These are phyloP conservation scores for Idris sp. DNA, from an alignment of 1,140 invertebrate genomes.

Conservation along the genomic window DNA sequence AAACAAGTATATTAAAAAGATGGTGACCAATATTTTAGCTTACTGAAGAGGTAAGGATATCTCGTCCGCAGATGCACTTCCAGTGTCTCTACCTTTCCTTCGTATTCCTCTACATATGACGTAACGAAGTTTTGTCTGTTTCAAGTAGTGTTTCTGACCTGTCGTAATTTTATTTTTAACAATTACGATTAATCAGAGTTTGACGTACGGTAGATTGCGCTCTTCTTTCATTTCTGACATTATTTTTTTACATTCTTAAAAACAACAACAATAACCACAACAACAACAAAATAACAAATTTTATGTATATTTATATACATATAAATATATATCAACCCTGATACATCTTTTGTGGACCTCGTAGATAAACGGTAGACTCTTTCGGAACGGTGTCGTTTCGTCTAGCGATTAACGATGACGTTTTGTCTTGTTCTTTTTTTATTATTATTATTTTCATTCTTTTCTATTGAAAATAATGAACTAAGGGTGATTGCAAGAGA, in stretches of 20 bases:
- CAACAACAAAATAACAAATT: background rate
- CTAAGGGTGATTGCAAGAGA: slow-evolving; percentile 48
- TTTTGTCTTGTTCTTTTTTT: slow-evolving; percentile 36
- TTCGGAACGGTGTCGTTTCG: slow-evolving; percentile 25
- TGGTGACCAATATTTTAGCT: slow-evolving; percentile 78
- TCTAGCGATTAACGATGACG: background rate
- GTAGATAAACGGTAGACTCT: slow-evolving; percentile 62
- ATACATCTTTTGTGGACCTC: slow-evolving; percentile 53
- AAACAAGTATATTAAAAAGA: slow-evolving; percentile 76
- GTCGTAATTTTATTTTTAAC: slow-evolving; percentile 37
- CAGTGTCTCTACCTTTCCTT: slow-evolving; percentile 74
- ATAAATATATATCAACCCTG: slow-evolving; percentile 25
- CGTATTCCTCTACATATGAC: slow-evolving; percentile 72
- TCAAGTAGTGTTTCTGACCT: slow-evolving; percentile 63
- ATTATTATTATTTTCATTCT: too few species aligned
- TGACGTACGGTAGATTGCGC: slow-evolving; percentile 63
- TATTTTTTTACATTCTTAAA: slow-evolving; percentile 37
- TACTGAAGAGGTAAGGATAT: slow-evolving; percentile 79
- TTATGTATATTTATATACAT: too few species aligned
- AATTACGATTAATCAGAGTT: slow-evolving; percentile 52
- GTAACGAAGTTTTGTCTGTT: slow-evolving; percentile 65
- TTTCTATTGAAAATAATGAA: slow-evolving; percentile 33
- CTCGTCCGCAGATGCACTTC: slow-evolving; percentile 76
- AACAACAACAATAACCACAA: slow-evolving; percentile 40
- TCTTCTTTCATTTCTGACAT: slow-evolving; percentile 46